Evolutionary conservation across 2,797 vertebrate species (phyloP), one percentile per base, ranked within the genome.

Genomic region (Scomberomorus guttatus): DNA sequence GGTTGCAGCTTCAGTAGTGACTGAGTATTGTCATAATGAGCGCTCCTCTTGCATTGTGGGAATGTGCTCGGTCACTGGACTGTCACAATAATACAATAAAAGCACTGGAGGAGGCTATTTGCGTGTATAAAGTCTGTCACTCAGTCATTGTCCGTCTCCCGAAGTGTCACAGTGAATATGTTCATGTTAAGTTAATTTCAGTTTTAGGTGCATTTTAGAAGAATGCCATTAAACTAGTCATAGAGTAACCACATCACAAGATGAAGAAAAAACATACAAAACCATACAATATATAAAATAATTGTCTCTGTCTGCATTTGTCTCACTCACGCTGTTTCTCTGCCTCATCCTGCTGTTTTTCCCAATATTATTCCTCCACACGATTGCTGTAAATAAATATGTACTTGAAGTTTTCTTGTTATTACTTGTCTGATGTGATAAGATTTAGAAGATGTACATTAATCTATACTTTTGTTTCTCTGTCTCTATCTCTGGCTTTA

Each of bases 391-490:
- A 34, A 29, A 79, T 63, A 77, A 72, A 79, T 69, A 42, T 75
- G 5, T 44, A 65, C 58, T 63, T 75, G 65, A 13, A 60, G 29
- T 22, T 67, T 60, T 65, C 29, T 63, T 71, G 50, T 73, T 74
- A 64, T 81, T 29, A 46, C 42, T 39, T 69, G 22, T 54, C 3
- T 69, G 61, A 20, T 29, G 77, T 1, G 32, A 84, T 79, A 71
- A 79, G 24, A 73, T 61, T 65, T 48, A 24, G 42, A 50, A 76
- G 76, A 80, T 25, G 17, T 60, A 57, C 68, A 82, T 87, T 39
- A 56, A 80, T 89, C 75, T 58, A 59, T 51, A 67, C 42, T 65
- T 63, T 60, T 68, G 32, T 75, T 80, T 66, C 29, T 71, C 72
- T 57, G 29, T 13, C 69, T 60, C 55, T 56, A 61, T 79, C 65